Percentiles rank a stretch among this genome's conserved stretches.
phyloP scores from a whole-genome alignment of 2,888 invertebrate species.

The Branchipolynoe longqiensis region DNA sequence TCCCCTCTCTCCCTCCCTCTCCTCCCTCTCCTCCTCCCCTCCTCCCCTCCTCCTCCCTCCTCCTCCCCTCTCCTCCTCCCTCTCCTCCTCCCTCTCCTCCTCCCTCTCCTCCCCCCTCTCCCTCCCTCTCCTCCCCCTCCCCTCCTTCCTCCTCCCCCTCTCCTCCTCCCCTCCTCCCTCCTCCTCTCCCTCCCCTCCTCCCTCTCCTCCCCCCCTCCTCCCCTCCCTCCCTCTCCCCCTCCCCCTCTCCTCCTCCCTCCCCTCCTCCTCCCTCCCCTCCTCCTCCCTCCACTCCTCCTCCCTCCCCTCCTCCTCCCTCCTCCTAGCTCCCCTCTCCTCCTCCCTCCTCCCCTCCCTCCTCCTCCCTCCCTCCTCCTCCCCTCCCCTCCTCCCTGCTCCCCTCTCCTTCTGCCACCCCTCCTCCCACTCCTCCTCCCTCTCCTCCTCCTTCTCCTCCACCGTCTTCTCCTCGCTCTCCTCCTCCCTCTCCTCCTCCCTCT shows the following conservation, averaged over 20 bases:
- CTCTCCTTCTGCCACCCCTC: not conserved
- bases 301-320: not conserved
- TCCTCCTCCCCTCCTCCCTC: not conserved
- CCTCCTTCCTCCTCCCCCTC: not conserved
- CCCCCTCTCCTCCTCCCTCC: not conserved
- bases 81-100: not conserved
- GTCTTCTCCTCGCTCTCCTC: slow-evolving; percentile 28
- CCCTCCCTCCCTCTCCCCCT: too few relatives aligned
- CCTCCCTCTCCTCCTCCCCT: not conserved
- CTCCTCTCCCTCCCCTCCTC: too few relatives aligned
- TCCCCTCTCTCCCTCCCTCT: not conserved
- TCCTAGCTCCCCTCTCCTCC: not conserved
- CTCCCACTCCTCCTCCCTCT: too few relatives aligned
- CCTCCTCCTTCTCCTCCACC: too few relatives aligned
- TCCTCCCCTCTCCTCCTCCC: not conserved
- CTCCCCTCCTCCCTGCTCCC: not conserved
- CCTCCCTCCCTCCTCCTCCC: not conserved
- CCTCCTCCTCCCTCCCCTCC: not conserved
- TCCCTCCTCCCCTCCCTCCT: not conserved
- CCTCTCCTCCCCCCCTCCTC: too few relatives aligned
- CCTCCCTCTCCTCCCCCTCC: not conserved
- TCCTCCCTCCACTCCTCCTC: not conserved
- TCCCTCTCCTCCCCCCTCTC: not conserved
- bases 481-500: slow-evolving; percentile 16
- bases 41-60: not conserved